Evolutionary conservation across 2,888 invertebrate genomes (phyloP).

Genomic region (Rhodophaea formosa): DNA sequence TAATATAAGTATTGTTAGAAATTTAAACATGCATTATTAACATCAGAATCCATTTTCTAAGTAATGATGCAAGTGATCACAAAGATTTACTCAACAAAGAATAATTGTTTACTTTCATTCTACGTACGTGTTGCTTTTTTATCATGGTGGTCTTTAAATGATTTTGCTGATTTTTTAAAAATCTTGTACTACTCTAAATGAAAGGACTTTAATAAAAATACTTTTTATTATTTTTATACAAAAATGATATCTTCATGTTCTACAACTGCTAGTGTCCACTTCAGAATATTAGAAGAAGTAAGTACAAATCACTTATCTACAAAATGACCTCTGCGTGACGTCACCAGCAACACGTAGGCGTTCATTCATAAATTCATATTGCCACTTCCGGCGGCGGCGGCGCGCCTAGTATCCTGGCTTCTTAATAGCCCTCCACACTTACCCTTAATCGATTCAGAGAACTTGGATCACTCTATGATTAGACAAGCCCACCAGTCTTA

Average conservation of each 20-base stretch:
- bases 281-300: too few species aligned
- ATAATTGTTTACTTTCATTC: too few species aligned
- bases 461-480: background rate
- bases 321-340: slow-evolving; percentile 38
- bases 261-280: too few species aligned
- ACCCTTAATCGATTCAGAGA: slow-evolving; percentile 32
- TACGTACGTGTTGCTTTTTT: too few species aligned
- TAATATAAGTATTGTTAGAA: background rate
- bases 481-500: background rate
- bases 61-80: background rate
- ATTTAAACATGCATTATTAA: background rate
- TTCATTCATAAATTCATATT: slow-evolving; percentile 65
- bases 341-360: slow-evolving; percentile 58
- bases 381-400: slow-evolving; percentile 57
- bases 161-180: too few species aligned
- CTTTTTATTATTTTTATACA: too few species aligned
- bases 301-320: background rate
- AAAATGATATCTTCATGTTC: too few species aligned
- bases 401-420: slow-evolving; percentile 40
- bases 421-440: slow-evolving; percentile 42
- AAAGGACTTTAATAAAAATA: too few species aligned
- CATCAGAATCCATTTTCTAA: background rate
- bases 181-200: too few species aligned
- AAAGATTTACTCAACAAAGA: too few species aligned
- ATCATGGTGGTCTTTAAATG: too few species aligned